These are phyloP conservation scores for Megaceryle maxima DNA, from an alignment of 2,113 vertebrate species.

Conservation along the genomic window DNA sequence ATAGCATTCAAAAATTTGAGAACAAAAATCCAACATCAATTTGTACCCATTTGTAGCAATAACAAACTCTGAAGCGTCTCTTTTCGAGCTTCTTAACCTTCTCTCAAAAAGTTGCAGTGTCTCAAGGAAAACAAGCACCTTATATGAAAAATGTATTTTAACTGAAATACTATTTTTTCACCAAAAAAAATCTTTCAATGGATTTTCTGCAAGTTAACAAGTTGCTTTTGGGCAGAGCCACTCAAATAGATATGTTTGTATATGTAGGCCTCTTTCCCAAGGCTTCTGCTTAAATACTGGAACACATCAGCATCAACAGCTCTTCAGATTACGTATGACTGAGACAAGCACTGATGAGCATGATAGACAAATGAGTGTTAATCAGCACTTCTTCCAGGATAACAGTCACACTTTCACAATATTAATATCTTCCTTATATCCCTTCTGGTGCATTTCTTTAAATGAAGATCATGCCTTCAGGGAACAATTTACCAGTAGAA, in stretches of 20 bases:
- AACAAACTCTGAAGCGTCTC: neutral
- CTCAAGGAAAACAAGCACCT: neutral
- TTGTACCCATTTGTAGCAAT: neutral
- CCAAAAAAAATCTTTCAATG: neutral
- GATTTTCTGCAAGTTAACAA: neutral
- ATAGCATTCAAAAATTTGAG: neutral
- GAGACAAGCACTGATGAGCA: neutral
- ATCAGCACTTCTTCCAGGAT: neutral
- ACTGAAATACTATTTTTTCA: neutral
- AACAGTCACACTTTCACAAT: neutral
- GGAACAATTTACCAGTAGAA: neutral
- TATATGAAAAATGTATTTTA: neutral
- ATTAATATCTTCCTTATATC: neutral
- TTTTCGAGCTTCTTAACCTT: neutral
- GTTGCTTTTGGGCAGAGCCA: neutral
- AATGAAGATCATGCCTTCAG: neutral
- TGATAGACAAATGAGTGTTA: neutral
- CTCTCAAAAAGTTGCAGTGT: neutral
- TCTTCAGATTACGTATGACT: neutral
- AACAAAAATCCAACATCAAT: neutral
- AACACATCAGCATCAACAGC: neutral
- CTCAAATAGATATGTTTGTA: neutral
- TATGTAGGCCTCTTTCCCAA: neutral
- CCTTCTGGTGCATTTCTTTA: neutral
- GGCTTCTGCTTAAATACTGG: neutral